These are phyloP conservation scores for Enteromius viviparus DNA, from an alignment of 2,797 vertebrate species.

Conservation along the genomic window DNA sequence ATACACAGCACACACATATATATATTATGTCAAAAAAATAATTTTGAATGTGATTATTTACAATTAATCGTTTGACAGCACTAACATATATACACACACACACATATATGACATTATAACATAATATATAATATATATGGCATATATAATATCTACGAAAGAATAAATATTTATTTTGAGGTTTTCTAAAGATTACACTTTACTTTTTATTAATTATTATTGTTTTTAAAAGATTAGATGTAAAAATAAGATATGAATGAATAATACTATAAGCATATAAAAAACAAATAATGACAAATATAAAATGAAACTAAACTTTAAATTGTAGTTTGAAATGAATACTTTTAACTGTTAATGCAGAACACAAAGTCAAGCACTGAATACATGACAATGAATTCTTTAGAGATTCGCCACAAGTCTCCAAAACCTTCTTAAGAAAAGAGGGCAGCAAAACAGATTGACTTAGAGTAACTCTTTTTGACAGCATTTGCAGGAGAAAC, in stretches of 20 bases:
- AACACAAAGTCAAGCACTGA: not conserved
- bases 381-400: not conserved
- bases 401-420: constrained; percentile 19
- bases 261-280: not conserved
- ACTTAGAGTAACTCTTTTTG: constrained; percentile 6
- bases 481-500: constrained; percentile 15
- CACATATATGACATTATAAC: not conserved
- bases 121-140: too few species aligned
- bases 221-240: not conserved
- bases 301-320: not conserved
- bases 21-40: too few species aligned
- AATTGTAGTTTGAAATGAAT: not conserved
- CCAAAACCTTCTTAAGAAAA: constrained; percentile 4
- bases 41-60: too few species aligned
- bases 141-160: not conserved
- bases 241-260: not conserved
- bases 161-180: not conserved
- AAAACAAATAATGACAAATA: not conserved
- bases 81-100: too few species aligned
- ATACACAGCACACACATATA: too few species aligned
- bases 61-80: too few species aligned
- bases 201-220: not conserved
- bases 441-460: constrained; percentile 2
- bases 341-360: not conserved
- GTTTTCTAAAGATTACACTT: not conserved